These are phyloP conservation scores for Tridacna gigas DNA, from an alignment of 2,888 invertebrate species.

Conservation along the genomic window DNA sequence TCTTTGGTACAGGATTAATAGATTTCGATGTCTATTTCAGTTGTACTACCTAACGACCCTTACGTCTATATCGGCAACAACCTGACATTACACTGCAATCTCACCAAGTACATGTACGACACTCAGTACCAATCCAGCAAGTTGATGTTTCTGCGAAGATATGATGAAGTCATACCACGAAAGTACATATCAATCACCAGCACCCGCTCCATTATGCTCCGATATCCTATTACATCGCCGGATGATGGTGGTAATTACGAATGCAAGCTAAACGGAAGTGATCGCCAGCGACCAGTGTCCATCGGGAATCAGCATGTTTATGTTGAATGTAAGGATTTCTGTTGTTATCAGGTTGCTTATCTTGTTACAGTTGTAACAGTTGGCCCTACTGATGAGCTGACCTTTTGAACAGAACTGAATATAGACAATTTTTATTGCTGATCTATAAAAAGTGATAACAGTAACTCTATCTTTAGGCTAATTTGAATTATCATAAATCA, in stretches of 20 bases:
- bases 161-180: slow-evolving; percentile 64
- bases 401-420: too few species aligned
- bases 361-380: not conserved
- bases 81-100: slow-evolving; percentile 73
- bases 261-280: slow-evolving; percentile 68
- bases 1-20: too few species aligned
- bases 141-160: slow-evolving; percentile 69
- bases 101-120: slow-evolving; percentile 66
- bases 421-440: too few species aligned
- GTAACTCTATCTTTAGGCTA: too few species aligned
- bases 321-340: slow-evolving; percentile 73
- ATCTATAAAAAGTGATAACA: too few species aligned
- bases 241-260: slow-evolving; percentile 71
- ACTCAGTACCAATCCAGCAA: slow-evolving; percentile 67
- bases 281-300: slow-evolving; percentile 48
- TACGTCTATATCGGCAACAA: slow-evolving; percentile 73
- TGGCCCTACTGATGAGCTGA: not conserved
- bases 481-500: too few species aligned
- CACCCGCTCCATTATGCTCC: slow-evolving; percentile 72
- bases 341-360: not conserved
- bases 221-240: slow-evolving; percentile 59
- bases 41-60: slow-evolving; percentile 69
- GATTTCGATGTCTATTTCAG: slow-evolving; percentile 55
- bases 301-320: slow-evolving; percentile 69
- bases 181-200: slow-evolving; percentile 65